Conservation (phyloP, 1,140 invertebrate genomes). For the Drosophila azteca region DNA sequence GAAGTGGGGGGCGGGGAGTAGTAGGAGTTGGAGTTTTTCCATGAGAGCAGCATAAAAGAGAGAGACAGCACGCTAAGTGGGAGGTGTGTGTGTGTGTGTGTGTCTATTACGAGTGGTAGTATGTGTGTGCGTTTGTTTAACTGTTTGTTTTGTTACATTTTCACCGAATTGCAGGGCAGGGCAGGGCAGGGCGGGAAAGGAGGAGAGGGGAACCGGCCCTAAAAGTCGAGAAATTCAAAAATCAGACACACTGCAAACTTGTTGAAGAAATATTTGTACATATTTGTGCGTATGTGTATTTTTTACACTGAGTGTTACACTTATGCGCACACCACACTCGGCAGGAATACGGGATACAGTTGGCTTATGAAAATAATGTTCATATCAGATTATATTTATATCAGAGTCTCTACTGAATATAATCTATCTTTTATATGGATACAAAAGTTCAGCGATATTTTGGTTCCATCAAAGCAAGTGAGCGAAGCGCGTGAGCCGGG, state of each 20-base stretch:
- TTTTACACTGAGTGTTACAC: too few species aligned
- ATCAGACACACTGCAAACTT: conserved; percentile 72
- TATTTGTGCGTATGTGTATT: conserved; percentile 4
- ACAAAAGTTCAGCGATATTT: too few species aligned
- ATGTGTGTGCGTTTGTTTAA: conserved; percentile 56
- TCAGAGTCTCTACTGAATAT: too few species aligned
- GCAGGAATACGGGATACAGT: too few species aligned
- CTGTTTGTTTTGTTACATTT: conserved; percentile 76
- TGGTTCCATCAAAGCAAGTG: too few species aligned
- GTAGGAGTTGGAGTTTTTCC: conserved; percentile 9
- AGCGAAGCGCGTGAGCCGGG: too few species aligned
- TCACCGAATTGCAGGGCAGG: conserved; percentile 11
- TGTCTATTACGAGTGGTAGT: conserved; percentile 15
- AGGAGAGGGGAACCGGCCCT: background rate
- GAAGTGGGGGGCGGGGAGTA: conserved; percentile 2
- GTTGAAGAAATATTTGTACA: conserved; percentile 71
- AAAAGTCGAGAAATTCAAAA: conserved; percentile 76
- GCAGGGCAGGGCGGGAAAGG: too few species aligned
- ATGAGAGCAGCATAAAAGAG: background rate
- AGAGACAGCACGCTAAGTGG: conserved; percentile 46
- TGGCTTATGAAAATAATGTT: too few species aligned
- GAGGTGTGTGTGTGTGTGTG: conserved; percentile 21
- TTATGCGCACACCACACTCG: too few species aligned
- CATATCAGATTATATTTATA: too few species aligned
- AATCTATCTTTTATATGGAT: too few species aligned